Percentiles rank a stretch among this genome's conserved stretches.
These are phyloP conservation scores for Emydura subglobosa DNA, from an alignment of 2,113 vertebrate species.

Conservation along the genomic window DNA sequence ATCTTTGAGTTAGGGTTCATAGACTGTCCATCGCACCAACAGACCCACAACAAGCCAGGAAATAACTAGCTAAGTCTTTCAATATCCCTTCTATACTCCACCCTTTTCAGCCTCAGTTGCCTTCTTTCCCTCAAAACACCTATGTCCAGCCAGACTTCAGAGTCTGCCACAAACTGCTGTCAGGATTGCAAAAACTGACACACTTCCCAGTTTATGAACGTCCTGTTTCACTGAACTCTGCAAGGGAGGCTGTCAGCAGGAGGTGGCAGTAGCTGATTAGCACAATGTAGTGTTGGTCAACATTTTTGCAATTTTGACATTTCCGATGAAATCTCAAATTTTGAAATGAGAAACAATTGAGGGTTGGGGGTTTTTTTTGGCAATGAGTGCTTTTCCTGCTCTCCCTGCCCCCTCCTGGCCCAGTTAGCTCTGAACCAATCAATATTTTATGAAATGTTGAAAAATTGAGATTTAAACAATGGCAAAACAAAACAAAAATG, in stretches of 20 bases:
- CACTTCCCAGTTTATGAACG: background rate
- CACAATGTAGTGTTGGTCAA: background rate
- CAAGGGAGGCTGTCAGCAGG: background rate
- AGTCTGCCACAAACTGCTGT: background rate
- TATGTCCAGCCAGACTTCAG: background rate
- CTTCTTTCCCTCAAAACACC: background rate
- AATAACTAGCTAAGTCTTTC: background rate
- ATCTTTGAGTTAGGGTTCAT: background rate
- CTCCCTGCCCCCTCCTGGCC: background rate
- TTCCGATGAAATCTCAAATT: background rate
- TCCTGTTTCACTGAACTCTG: background rate
- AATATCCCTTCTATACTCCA: background rate
- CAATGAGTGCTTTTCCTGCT: background rate
- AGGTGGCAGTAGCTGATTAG: background rate
- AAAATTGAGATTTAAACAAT: background rate
- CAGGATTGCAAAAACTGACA: background rate
- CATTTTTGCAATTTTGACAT: background rate
- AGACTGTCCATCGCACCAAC: background rate
- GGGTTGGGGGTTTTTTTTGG: background rate
- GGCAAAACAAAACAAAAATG: background rate
- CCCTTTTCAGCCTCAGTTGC: background rate
- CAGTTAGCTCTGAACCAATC: background rate
- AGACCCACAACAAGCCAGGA: background rate
- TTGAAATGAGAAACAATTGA: background rate
- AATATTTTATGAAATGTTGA: background rate